Evolutionary conservation across 2,113 vertebrate genomes (phyloP).

Genomic region (Dromiciops gliroides): DNA sequence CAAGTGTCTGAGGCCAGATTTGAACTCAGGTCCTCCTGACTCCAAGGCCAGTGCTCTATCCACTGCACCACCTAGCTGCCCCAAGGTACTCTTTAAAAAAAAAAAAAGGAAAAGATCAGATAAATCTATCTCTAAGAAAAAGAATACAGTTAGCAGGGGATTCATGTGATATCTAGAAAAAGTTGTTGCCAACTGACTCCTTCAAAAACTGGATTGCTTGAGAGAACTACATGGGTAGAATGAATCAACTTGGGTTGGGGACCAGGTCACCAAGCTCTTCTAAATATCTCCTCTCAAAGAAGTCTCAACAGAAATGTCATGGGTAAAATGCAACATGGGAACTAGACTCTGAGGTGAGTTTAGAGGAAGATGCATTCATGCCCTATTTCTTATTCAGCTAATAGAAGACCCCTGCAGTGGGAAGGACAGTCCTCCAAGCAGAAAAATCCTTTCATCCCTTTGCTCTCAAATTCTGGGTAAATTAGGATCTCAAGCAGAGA

Average conservation of each 20-base stretch:
- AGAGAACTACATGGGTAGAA: background rate
- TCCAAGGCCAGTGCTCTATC: too few species aligned
- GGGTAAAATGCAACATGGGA: background rate
- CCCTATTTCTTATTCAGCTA: background rate
- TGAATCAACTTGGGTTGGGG: background rate
- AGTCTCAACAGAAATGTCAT: conserved; percentile 24
- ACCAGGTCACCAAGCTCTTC: background rate
- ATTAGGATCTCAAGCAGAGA: conserved; percentile 18
- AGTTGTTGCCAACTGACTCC: background rate
- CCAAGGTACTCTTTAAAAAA: too few species aligned
- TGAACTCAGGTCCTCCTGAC: too few species aligned
- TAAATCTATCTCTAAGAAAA: background rate
- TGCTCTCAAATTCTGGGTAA: conserved; percentile 11
- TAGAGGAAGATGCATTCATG: background rate
- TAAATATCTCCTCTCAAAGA: conserved; percentile 1
- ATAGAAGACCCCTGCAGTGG: background rate
- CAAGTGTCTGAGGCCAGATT: too few species aligned
- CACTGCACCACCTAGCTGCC: too few species aligned
- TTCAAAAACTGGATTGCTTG: background rate
- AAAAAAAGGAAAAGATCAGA: background rate
- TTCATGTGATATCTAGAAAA: background rate
- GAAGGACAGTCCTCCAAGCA: background rate
- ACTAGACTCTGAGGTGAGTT: background rate
- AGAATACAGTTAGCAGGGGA: background rate
- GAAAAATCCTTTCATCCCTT: conserved; percentile 8